These are phyloP conservation scores for Eugnorisma glareosa DNA, from an alignment of 2,888 invertebrate genomes.

Conservation along the genomic window DNA sequence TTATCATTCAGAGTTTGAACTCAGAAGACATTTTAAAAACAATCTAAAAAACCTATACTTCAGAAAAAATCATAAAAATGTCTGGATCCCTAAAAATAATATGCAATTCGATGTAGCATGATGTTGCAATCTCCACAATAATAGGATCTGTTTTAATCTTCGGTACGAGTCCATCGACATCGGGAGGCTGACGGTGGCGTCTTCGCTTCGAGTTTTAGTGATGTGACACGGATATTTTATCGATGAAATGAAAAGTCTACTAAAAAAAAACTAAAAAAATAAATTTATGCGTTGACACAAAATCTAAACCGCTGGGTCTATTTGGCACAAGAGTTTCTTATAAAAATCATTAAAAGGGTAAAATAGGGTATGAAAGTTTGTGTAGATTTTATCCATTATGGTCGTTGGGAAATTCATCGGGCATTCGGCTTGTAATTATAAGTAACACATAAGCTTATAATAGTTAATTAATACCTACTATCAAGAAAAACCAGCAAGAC, in stretches of 20 bases:
- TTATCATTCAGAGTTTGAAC: background rate
- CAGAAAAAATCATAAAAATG: background rate
- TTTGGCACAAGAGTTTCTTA: background rate
- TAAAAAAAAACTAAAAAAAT: background rate
- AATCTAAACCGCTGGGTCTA: background rate
- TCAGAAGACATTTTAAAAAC: background rate
- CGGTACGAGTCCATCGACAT: slow-evolving; percentile 74
- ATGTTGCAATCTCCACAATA: slow-evolving; percentile 88
- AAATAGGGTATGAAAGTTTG: background rate
- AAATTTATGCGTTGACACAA: background rate
- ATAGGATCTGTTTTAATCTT: slow-evolving; percentile 88
- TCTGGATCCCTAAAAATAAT: slow-evolving; percentile 77
- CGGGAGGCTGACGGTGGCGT: slow-evolving; percentile 78
- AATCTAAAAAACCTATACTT: background rate
- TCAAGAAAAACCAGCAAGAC: background rate
- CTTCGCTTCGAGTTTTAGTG: slow-evolving; percentile 75
- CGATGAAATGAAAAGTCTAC: slow-evolving; percentile 17
- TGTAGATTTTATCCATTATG: background rate
- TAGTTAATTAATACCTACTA: background rate
- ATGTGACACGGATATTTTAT: slow-evolving; percentile 47
- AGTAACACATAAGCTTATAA: background rate
- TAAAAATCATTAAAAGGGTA: background rate
- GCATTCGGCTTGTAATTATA: background rate
- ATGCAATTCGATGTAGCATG: slow-evolving; percentile 79
- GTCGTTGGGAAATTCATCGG: background rate